phyloP scores from a whole-genome alignment of 2,113 vertebrate genomes.

The Psettodes erumei region DNA sequence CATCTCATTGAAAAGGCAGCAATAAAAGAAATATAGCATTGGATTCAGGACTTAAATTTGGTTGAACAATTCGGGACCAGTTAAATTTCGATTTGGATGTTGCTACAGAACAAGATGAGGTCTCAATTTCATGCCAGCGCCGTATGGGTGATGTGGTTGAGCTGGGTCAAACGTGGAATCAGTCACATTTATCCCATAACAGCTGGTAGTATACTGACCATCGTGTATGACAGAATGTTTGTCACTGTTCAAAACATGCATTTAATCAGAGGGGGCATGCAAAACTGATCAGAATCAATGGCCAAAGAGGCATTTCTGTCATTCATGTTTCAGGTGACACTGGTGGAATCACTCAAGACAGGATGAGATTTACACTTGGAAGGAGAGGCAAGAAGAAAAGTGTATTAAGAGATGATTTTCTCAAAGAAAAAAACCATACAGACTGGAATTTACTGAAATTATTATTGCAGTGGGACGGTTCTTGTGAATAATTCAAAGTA shows the following conservation, averaged over 20 bases:
- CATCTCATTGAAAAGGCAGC: not conserved
- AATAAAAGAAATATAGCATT: no score
- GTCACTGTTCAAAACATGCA: conserved; percentile 1
- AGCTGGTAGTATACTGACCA: not conserved
- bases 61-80: no score
- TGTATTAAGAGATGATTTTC: not conserved
- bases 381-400: not conserved
- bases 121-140: not conserved
- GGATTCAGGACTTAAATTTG: not conserved
- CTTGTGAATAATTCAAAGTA: not conserved
- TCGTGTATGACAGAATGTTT: not conserved
- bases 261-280: conserved; percentile 1
- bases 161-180: not conserved
- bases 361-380: not conserved
- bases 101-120: not conserved
- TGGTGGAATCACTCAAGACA: not conserved
- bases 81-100: not conserved
- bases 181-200: not conserved
- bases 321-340: not conserved
- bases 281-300: not conserved
- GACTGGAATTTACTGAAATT: not conserved
- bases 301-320: not conserved
- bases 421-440: not conserved
- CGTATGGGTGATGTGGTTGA: not conserved
- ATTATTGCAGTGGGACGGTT: conserved; percentile 1